phyloP scores from a whole-genome alignment of 2,888 invertebrate species.

The Rhamphomyia laevipes region DNA sequence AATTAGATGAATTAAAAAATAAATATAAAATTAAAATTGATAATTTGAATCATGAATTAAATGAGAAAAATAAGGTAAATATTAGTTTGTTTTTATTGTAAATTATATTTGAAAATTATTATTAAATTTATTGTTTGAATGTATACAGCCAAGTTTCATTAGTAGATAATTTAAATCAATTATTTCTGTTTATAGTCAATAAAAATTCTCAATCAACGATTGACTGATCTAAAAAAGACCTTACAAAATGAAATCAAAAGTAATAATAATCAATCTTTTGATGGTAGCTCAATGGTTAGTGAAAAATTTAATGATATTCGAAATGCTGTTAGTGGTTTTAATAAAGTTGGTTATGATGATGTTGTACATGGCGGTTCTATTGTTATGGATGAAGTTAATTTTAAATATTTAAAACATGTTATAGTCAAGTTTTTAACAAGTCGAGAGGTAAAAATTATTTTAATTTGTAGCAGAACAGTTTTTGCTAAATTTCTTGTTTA shows the following conservation, averaged over 20 bases:
- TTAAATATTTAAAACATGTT: conserved; percentile 83
- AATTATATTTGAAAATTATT: conserved; percentile 1
- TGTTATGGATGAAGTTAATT: conserved; percentile 57
- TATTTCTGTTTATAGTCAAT: conserved; percentile 51
- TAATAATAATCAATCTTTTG: conserved; percentile 18
- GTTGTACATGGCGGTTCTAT: conserved; percentile 13
- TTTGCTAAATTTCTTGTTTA: conserved; percentile 5
- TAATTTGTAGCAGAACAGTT: conserved; percentile 7
- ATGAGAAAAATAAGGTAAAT: conserved; percentile 50
- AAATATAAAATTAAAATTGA: conserved; percentile 22
- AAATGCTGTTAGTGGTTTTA: neutral
- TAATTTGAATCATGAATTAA: conserved; percentile 40
- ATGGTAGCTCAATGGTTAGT: conserved; percentile 7
- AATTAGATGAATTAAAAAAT: conserved; percentile 18
- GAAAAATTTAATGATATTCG: conserved; percentile 22
- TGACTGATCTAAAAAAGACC: conserved; percentile 84
- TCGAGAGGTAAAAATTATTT: conserved; percentile 45
- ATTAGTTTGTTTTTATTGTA: neutral
- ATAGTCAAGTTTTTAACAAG: conserved; percentile 85
- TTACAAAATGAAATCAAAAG: conserved; percentile 66
- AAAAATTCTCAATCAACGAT: conserved; percentile 74
- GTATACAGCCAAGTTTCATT: too few species aligned
- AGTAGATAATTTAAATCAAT: conserved; percentile 1
- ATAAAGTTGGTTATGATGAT: conserved; percentile 1
- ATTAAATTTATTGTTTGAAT: conserved; percentile 2